Conservation (phyloP, 2,113 vertebrate genomes). For the Nothocercus julius region DNA sequence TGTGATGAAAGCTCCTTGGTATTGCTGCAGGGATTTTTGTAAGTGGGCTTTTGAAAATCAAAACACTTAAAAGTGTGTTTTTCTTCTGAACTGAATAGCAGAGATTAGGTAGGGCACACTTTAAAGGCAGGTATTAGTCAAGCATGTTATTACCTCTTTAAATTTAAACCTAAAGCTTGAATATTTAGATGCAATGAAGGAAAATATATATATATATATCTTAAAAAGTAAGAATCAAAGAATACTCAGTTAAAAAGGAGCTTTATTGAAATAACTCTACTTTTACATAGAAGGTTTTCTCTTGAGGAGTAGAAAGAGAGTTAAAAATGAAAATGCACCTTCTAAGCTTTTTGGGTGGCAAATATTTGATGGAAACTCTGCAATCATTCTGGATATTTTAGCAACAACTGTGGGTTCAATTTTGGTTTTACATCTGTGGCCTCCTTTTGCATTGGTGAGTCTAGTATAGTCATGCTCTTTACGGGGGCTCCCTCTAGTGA, state of each 20-base stretch:
- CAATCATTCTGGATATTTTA: background rate
- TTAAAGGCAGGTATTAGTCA: background rate
- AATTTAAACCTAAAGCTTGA: background rate
- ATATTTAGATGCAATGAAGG: background rate
- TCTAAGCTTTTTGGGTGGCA: background rate
- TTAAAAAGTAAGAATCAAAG: background rate
- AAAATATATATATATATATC: no score
- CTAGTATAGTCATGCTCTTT: background rate
- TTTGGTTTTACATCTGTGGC: background rate
- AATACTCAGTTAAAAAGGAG: background rate
- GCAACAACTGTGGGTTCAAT: background rate
- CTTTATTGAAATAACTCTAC: background rate
- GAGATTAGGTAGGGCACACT: background rate
- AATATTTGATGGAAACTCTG: background rate
- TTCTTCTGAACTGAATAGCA: background rate
- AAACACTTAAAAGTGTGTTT: background rate
- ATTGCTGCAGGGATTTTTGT: background rate
- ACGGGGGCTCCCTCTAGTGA: conserved; percentile 56
- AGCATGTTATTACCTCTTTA: no score
- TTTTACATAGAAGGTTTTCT: background rate
- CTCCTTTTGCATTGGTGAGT: background rate
- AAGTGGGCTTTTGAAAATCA: background rate
- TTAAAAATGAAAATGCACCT: background rate
- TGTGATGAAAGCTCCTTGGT: background rate
- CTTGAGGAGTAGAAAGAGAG: background rate